phyloP scores from a whole-genome alignment of 2,113 vertebrate genomes.

The Strix aluco region DNA sequence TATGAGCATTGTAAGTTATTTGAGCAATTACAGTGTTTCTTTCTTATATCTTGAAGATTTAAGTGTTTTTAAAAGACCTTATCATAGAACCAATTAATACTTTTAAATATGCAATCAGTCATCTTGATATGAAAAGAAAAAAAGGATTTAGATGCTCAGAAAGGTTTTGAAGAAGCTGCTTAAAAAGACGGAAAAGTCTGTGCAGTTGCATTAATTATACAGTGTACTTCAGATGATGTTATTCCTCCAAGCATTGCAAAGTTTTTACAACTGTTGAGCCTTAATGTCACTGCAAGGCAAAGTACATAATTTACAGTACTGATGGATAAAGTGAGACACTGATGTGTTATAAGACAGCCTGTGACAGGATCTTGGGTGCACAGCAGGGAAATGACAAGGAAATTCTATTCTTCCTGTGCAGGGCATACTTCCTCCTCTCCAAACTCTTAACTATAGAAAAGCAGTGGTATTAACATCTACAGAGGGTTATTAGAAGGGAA shows the following conservation, averaged over 20 bases:
- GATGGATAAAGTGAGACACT: not conserved
- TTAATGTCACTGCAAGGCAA: constrained; percentile 31
- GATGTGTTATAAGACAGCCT: not conserved
- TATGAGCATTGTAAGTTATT: not conserved
- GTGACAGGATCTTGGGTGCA: not conserved
- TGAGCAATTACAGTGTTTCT: not conserved
- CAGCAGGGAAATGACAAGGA: not conserved
- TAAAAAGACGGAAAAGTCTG: not conserved
- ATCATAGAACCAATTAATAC: constrained; percentile 21
- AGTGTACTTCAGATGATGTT: constrained; percentile 2
- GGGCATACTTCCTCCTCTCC: not conserved
- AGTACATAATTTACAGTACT: not conserved
- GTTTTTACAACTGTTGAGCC: constrained; percentile 15
- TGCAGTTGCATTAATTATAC: constrained; percentile 46
- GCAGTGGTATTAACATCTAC: not conserved
- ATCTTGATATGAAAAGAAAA: constrained; percentile 9
- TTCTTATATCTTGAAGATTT: not conserved
- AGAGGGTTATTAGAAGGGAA: not conserved
- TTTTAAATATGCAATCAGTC: constrained; percentile 26
- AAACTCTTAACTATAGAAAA: not conserved
- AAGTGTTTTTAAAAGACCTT: not conserved
- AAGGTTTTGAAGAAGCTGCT: constrained; percentile 45
- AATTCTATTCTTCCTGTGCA: not conserved
- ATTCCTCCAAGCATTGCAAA: constrained; percentile 30
- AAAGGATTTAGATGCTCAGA: not conserved